A percentile compares a stretch with the other conserved stretches of the same genome.
These are phyloP conservation scores for Trachelus troglodyta DNA, from an alignment of 2,888 invertebrate genomes.

Conservation along the genomic window DNA sequence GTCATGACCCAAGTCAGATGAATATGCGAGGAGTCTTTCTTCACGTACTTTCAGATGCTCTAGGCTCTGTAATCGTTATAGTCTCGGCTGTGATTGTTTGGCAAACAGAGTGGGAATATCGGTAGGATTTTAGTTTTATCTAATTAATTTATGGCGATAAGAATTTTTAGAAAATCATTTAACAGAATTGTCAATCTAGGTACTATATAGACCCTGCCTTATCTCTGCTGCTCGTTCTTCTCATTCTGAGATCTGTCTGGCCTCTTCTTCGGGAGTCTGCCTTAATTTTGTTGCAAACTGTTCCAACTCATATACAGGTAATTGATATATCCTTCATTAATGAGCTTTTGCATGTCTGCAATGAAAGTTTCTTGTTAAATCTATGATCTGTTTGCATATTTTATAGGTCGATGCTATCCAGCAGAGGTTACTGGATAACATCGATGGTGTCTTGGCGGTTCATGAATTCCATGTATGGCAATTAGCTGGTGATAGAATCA, in stretches of 20 bases:
- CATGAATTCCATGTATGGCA: constrained; percentile 99
- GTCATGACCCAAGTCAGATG: constrained; percentile 83
- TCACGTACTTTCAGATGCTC: constrained; percentile 95
- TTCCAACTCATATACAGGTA: constrained; percentile 94
- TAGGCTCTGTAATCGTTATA: constrained; percentile 94
- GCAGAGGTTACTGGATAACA: constrained; percentile 85
- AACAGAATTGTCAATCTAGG: constrained; percentile 44
- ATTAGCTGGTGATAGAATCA: constrained; percentile 94
- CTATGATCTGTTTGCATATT: constrained; percentile 7
- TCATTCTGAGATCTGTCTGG: constrained; percentile 92
- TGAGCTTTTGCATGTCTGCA: constrained; percentile 2
- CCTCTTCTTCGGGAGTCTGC: constrained; percentile 94
- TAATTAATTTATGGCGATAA: constrained; percentile 2
- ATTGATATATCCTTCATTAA: constrained; percentile 42
- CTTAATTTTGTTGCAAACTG: constrained; percentile 95
- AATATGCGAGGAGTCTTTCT: constrained; percentile 99
- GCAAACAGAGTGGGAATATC: constrained; percentile 84
- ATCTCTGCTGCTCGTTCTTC: constrained; percentile 86
- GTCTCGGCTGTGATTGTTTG: constrained; percentile 84
- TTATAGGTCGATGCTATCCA: constrained; percentile 88
- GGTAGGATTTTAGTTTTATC: constrained; percentile 46
- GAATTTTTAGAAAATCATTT: constrained; percentile 3
- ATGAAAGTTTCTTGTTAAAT: constrained; percentile 13
- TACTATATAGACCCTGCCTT: constrained; percentile 95
- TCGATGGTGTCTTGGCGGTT: constrained; percentile 94